Evolutionary conservation across 2,888 invertebrate species (phyloP), one percentile per base, ranked within the genome.

Genomic region (Rhingia campestris): DNA sequence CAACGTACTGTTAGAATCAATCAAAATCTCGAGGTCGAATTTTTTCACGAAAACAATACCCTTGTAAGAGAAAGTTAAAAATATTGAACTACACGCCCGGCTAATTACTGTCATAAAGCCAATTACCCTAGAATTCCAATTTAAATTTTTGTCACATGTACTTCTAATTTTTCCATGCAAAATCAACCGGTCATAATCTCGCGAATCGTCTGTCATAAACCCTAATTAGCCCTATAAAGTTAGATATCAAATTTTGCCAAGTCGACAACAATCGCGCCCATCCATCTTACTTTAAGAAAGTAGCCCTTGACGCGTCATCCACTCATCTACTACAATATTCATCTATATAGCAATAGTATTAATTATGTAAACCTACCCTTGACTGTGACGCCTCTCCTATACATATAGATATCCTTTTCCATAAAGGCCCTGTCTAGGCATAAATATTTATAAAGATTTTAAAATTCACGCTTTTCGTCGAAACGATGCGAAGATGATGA

Each of bases 361-460:
- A 82, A 82, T 82, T 74, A 79, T 69, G 69, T 79, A 63, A 59
- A 73, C 47, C 59, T 64, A 73, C 47, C 59, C 63, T 70, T 49
- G 54, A 45, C 49, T 41, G 37, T 12, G 56, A 37, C 47, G 30
- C 6, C 35, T 43, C 37, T 30, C 12, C 30, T 39, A 35, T 12
- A 33, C 54, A n/a, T 33, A 22, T 30, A 32, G 7, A 32, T 30
- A 49, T 59, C 66, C 22, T 35, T 53, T 61, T 22, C 14, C 22
- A 51, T 14, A 41, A 33, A 51, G 30, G 7, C 14, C 22, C 51
- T 32, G 6, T 22, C 22, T 7, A 9, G 67, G 64, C 35, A 79
- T 84, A 80, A 79, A 80, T 84, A 84, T 80, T 80, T 75, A 80
- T 80, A 70, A 80, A 70, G 61, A 59, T 43, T 84, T 69, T 74